Base-by-base conservation (phyloP, 2,888 invertebrate genomes). In the Apomyelois bistriatella region DNA sequence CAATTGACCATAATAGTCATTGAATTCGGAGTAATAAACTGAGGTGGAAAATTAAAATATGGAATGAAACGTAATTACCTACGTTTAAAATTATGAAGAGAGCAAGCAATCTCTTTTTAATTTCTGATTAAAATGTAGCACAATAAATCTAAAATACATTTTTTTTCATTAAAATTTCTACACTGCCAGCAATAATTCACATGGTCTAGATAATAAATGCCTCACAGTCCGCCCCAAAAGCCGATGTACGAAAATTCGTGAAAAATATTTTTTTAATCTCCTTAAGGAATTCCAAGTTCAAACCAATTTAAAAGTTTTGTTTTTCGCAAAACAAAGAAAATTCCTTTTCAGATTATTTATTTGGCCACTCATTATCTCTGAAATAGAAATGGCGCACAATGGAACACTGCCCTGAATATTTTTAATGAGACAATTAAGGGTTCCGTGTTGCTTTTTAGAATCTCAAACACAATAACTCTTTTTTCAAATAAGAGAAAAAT, bases 381-480 rank as follows among this genome's bases (percentile, higher is more conserved):
- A 52, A 46, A 52, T 22, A 36, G 36, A 28, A 43, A 52, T 52
- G 36, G 17, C 52, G 43, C 37, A 37, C 52, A 37, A 52, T 52
- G 35, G 43, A 12, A 15, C 13, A 10, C 13, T 15, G n/a, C 36
- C 36, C 35, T 32, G 36, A 15, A 37, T 43, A 30, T 36, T 49
- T 52, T 52, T 52, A 52, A 52, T 46, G 52, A 46, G 37, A 52
- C 52, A 52, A 52, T 52, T 52, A 52, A 28, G 52, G 37, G 22
- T 43, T 16, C 22, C 36, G 35, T 43, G 40, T 40, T 22, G 36
- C 43, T 22, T 37, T 52, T 52, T 40, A 38, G 15, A 46, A 12
- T 32, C 8, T 15, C 32, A 32, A n/a, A 46, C 32, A 46, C 46
- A 46, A 46, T 16, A 10, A 15, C 10, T 15, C 32, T 46, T 16